Percentiles rank a stretch among this genome's conserved stretches.
phyloP scores from a whole-genome alignment of 2,888 invertebrate genomes.

The Lasioglossum villosulum region DNA sequence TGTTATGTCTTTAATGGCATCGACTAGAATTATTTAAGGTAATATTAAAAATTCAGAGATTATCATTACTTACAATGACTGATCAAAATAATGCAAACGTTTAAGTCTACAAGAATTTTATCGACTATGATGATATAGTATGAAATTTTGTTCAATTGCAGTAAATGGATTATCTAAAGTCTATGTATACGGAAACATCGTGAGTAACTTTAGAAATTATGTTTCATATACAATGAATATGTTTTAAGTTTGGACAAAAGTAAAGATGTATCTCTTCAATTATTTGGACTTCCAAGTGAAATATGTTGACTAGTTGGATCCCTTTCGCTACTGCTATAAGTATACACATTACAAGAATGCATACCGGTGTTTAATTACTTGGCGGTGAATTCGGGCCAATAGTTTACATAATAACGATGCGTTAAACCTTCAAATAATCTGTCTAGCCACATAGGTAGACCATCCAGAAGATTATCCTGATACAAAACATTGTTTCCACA shows the following conservation, averaged over 20 bases:
- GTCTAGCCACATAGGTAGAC: conserved; percentile 98
- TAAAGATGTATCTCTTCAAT: conserved; percentile 62
- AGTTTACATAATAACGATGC: conserved; percentile 97
- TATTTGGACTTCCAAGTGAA: conserved; percentile 58
- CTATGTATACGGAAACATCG: conserved; percentile 65
- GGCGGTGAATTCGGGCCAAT: conserved; percentile 98
- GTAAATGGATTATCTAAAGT: conserved; percentile 63
- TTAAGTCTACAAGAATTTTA: conserved; percentile 40
- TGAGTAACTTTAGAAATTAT: conserved; percentile 61
- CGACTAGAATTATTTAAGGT: conserved; percentile 67
- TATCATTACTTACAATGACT: conserved; percentile 44
- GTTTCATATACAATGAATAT: conserved; percentile 66
- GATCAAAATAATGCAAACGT: conserved; percentile 52
- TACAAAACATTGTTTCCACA: conserved; percentile 85
- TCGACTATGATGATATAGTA: conserved; percentile 46
- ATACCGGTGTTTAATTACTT: conserved; percentile 86
- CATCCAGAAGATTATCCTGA: conserved; percentile 94
- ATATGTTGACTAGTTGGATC: conserved; percentile 74
- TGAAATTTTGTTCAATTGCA: conserved; percentile 62
- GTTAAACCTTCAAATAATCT: conserved; percentile 98
- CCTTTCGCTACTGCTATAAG: conserved; percentile 58
- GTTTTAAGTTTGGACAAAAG: conserved; percentile 69
- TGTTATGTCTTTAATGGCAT: conserved; percentile 66
- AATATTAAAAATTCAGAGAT: conserved; percentile 55
- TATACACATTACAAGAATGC: conserved; percentile 52